A percentile compares a stretch with the other conserved stretches of the same genome.
These are phyloP conservation scores for Crotophaga sulcirostris DNA, from an alignment of 2,113 vertebrate species.

Conservation along the genomic window DNA sequence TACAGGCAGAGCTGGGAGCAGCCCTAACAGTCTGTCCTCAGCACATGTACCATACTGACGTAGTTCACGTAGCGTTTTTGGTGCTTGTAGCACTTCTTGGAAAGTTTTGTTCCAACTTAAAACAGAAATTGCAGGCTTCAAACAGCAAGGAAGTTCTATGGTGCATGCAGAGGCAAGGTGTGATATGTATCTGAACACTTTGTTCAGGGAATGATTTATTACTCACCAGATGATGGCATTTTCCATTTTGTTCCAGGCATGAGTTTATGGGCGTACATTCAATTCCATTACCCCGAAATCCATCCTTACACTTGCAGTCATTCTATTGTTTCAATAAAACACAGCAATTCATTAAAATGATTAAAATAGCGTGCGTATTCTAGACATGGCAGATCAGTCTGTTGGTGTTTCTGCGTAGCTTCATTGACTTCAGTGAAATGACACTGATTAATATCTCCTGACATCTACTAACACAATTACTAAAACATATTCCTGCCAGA, in stretches of 20 bases:
- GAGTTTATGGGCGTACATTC: conserved; percentile 83
- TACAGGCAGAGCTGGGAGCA: neutral
- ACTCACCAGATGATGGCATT: conserved; percentile 89
- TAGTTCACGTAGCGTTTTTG: neutral
- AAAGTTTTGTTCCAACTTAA: neutral
- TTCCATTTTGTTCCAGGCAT: conserved; percentile 79
- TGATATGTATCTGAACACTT: conserved; percentile 39
- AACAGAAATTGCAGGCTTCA: neutral
- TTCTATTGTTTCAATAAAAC: conserved; percentile 73
- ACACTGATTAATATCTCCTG: neutral
- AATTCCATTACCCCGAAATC: conserved; percentile 85
- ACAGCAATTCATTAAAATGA: neutral
- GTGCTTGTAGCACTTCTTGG: neutral
- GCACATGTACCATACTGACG: rapidly evolving
- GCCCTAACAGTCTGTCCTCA: neutral
- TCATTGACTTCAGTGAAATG: neutral
- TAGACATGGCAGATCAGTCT: neutral
- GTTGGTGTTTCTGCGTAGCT: neutral
- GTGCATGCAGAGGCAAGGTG: neutral
- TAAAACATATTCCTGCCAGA: neutral
- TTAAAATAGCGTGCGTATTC: neutral
- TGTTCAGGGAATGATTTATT: conserved; percentile 46
- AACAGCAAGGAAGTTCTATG: conserved; percentile 4
- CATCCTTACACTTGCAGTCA: conserved; percentile 86
- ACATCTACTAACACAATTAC: neutral